phyloP scores from a whole-genome alignment of 2,113 vertebrate species.

The Rhinopomastus cyanomelas region DNA sequence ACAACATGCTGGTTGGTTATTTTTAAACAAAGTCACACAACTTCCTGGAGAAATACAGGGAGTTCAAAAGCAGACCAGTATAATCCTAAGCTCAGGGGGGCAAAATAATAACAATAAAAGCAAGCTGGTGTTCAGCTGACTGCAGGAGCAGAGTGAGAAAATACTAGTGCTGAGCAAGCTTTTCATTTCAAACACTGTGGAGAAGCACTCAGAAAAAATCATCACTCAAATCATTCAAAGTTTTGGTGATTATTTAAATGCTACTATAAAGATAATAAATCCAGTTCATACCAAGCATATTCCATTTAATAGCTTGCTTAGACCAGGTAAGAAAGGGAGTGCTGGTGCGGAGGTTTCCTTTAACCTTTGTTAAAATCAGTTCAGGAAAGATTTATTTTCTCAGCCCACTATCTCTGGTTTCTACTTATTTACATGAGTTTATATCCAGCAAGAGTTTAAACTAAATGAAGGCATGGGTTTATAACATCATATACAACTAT shows the following conservation, averaged over 20 bases:
- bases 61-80: neutral
- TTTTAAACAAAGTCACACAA: neutral
- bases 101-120: neutral
- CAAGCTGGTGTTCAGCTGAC: neutral
- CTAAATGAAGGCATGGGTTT: conserved; percentile 5
- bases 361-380: neutral
- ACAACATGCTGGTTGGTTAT: neutral
- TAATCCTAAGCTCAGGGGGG: neutral
- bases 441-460: conserved; percentile 8
- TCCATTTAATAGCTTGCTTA: neutral
- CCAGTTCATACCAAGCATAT: neutral
- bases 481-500: neutral
- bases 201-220: neutral
- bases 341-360: neutral
- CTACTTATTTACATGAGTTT: conserved; percentile 32
- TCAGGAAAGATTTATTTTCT: conserved; percentile 24
- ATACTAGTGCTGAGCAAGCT: neutral
- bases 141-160: neutral
- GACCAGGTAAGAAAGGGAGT: neutral
- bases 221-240: neutral
- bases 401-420: neutral
- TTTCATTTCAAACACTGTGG: neutral
- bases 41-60: neutral
- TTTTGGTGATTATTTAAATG: neutral
- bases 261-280: neutral